Conservation (phyloP, 2,888 invertebrate species). For the Pterobdella sp. region DNA sequence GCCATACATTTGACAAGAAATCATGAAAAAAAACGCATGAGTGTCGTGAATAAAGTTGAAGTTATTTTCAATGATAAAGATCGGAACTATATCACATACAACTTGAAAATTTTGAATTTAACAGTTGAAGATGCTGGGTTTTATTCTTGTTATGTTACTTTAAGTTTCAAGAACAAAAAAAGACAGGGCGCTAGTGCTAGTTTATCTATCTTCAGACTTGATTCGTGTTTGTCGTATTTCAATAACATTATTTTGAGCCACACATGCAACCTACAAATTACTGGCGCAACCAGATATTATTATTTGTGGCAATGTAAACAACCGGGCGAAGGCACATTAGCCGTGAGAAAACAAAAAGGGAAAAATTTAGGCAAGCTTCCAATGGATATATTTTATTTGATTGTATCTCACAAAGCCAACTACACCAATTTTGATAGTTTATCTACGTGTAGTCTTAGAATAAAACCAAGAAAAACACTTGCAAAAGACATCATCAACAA, state of each 20-base stretch:
- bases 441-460: neutral
- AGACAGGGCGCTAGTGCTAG: neutral
- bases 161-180: neutral
- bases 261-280: neutral
- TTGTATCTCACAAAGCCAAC: neutral
- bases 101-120: conserved; percentile 2
- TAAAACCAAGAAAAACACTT: neutral
- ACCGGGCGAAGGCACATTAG: neutral
- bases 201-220: neutral
- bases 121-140: neutral
- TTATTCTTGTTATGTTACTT: neutral
- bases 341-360: neutral
- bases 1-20: conserved; percentile 14
- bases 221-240: conserved; percentile 3
- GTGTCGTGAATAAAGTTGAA: neutral
- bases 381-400: neutral
- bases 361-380: neutral
- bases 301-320: neutral
- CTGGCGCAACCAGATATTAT: neutral
- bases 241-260: neutral
- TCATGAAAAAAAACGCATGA: neutral
- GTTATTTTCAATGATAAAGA: neutral
- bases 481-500: neutral
- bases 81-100: neutral
- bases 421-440: neutral